phyloP scores from a whole-genome alignment of 35 echinoderm and acorn worm genomes.

The Anneissia japonica region DNA sequence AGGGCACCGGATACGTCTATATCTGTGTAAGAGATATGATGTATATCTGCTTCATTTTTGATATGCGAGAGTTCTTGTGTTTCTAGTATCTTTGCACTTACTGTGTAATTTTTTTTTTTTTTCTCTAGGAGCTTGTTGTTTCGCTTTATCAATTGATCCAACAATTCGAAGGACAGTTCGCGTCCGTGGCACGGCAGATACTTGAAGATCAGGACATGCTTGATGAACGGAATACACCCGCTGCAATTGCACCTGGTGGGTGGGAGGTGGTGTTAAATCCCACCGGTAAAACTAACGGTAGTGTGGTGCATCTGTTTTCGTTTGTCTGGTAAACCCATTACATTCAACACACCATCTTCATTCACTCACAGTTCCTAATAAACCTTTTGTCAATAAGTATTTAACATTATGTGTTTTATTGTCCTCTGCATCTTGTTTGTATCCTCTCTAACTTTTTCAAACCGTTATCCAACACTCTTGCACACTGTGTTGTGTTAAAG shows the following conservation, averaged over 20 bases:
- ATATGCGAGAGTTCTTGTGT: too few relatives aligned
- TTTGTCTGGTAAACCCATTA: background rate
- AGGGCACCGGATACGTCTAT: too few relatives aligned
- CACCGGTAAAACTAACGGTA: conserved; percentile 61
- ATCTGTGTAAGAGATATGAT: too few relatives aligned
- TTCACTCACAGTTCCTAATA: too few relatives aligned
- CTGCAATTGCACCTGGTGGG: conserved; percentile 61
- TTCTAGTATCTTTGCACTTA: too few relatives aligned
- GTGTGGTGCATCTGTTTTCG: conserved; percentile 10
- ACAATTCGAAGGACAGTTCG: conserved; percentile 91
- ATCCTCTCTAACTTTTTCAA: too few relatives aligned
- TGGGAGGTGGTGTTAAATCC: conserved; percentile 76
- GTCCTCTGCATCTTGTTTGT: too few relatives aligned
- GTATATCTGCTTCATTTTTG: too few relatives aligned
- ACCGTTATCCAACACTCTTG: too few relatives aligned
- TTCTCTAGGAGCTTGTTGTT: conserved; percentile 76
- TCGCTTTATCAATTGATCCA: conserved; percentile 79
- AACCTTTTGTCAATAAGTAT: too few relatives aligned
- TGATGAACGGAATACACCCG: conserved; percentile 23
- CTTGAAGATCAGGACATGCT: conserved; percentile 66
- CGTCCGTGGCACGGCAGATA: conserved; percentile 65
- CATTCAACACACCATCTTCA: background rate
- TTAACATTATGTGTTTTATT: too few relatives aligned
- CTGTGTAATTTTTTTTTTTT: background rate
- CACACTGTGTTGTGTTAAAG: too few relatives aligned